These are phyloP conservation scores for Octodonta nipae DNA, from an alignment of 2,888 invertebrate genomes.

Conservation along the genomic window DNA sequence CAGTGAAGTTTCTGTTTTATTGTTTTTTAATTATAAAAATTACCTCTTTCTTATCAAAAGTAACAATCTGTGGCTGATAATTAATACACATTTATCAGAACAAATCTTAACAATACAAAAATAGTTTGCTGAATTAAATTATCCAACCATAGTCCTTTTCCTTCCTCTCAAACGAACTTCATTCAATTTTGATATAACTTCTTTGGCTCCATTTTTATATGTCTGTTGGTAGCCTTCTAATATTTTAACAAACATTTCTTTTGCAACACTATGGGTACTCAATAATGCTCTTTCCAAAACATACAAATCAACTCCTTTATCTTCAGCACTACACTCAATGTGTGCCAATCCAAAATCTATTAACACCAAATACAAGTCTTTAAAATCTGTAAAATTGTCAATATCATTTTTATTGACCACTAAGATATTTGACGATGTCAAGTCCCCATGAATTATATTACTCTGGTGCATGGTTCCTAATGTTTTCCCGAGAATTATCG, in stretches of 20 bases:
- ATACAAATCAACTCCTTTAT: conserved; percentile 95
- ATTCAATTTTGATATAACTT: conserved; percentile 70
- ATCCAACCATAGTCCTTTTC: conserved; percentile 94
- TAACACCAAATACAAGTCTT: conserved; percentile 49
- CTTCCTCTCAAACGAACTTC: conserved; percentile 86
- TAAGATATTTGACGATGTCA: conserved; percentile 93
- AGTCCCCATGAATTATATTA: conserved; percentile 89
- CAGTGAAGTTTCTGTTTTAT: no score
- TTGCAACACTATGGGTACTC: conserved; percentile 76
- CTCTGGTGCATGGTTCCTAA: conserved; percentile 70
- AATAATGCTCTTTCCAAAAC: conserved; percentile 86
- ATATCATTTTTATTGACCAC: conserved; percentile 40
- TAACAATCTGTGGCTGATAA: no score
- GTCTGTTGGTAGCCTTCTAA: conserved; percentile 50
- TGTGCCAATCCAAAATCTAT: conserved; percentile 94
- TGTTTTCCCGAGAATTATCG: conserved; percentile 53
- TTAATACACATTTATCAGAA: no score
- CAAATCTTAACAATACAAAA: no score
- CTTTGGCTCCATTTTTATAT: conserved; percentile 42
- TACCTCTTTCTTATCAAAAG: no score
- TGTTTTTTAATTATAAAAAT: no score
- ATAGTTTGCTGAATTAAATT: no score
- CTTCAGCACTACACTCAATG: conserved; percentile 66
- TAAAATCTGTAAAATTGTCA: conserved; percentile 26
- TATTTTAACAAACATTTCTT: conserved; percentile 54